These are phyloP conservation scores for Podocnemis expansa DNA, from an alignment of 2,113 vertebrate species.

Conservation along the genomic window DNA sequence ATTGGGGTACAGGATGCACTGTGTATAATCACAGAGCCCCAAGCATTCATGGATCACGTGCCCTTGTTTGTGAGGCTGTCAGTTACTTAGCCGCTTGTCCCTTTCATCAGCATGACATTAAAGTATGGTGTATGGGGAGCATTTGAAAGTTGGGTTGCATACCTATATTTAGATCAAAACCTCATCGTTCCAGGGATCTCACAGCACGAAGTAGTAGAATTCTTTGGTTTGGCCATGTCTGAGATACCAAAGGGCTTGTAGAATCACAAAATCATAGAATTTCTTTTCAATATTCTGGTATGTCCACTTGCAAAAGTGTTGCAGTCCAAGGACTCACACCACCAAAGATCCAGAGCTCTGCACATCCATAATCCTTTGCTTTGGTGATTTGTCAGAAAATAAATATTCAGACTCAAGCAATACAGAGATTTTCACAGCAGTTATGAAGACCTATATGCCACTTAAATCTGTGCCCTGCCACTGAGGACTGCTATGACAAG, in stretches of 20 bases:
- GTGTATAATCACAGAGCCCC: fast-evolving
- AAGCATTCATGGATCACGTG: fast-evolving
- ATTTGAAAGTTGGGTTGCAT: neutral
- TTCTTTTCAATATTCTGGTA: neutral
- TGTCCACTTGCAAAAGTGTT: neutral
- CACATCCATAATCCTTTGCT: neutral
- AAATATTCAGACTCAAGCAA: neutral
- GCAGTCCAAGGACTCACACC: neutral
- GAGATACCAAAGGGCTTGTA: neutral
- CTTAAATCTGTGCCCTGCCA: neutral
- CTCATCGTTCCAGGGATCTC: neutral
- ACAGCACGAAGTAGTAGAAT: neutral
- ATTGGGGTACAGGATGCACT: neutral
- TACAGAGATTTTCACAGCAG: neutral
- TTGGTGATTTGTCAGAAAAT: neutral
- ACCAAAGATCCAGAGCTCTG: neutral
- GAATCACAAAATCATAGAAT: neutral
- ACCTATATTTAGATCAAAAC: neutral
- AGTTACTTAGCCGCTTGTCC: fast-evolving
- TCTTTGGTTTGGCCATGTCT: neutral
- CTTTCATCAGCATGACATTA: fast-evolving
- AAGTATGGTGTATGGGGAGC: neutral
- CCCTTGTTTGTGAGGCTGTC: neutral
- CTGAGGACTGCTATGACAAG: neutral
- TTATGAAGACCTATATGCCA: neutral